phyloP scores from a whole-genome alignment of 1,140 invertebrate species.

The Grapholita molesta region DNA sequence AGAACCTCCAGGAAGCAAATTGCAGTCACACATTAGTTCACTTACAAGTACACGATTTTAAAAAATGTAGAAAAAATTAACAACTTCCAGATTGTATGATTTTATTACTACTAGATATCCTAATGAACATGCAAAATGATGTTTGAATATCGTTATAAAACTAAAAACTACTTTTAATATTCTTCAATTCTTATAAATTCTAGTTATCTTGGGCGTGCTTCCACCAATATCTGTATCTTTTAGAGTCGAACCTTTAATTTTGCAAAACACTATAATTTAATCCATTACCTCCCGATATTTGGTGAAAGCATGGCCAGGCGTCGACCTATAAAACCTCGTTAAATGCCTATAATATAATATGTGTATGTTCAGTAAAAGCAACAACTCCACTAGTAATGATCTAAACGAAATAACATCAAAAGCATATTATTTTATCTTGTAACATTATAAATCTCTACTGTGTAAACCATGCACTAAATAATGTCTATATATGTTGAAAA shows the following conservation, averaged over 20 bases:
- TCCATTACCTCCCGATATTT: slow-evolving; percentile 26
- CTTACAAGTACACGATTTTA: slow-evolving; percentile 23
- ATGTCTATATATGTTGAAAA: slow-evolving; percentile 32
- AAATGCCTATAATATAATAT: slow-evolving; percentile 40
- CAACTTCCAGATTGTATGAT: slow-evolving; percentile 27
- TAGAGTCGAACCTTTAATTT: slow-evolving; percentile 22
- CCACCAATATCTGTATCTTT: slow-evolving; percentile 30
- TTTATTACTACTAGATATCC: slow-evolving; percentile 17
- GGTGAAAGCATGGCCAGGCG: slow-evolving; percentile 33
- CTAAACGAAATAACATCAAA: slow-evolving; percentile 51
- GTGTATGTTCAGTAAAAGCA: slow-evolving; percentile 42
- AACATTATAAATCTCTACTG: slow-evolving; percentile 43
- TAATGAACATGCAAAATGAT: slow-evolving; percentile 32
- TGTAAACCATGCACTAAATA: slow-evolving; percentile 55
- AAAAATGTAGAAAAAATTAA: slow-evolving; percentile 51
- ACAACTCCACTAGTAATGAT: slow-evolving; percentile 43
- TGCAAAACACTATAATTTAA: slow-evolving; percentile 27
- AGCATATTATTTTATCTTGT: slow-evolving; percentile 42
- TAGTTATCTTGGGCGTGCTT: slow-evolving; percentile 34
- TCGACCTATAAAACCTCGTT: slow-evolving; percentile 21
- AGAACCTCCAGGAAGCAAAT: background rate
- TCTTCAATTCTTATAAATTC: slow-evolving; percentile 22
- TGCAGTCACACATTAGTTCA: slow-evolving; percentile 6
- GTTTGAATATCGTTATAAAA: slow-evolving; percentile 38
- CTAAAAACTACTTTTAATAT: slow-evolving; percentile 35